Evolutionary conservation across 1,140 invertebrate species (phyloP).

Genomic region (Papilio polytes): DNA sequence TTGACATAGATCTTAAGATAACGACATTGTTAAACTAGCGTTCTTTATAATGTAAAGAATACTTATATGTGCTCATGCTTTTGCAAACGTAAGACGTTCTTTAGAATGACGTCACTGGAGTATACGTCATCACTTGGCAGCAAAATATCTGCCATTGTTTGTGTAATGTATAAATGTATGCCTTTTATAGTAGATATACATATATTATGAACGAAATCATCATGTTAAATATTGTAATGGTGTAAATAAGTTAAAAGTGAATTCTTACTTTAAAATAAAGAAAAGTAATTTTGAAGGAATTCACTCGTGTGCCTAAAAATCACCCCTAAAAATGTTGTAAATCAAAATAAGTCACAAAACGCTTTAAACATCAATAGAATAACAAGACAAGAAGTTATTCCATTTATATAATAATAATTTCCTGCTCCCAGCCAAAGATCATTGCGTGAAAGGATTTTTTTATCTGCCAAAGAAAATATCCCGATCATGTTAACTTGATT

Average conservation of each 20-base stretch:
- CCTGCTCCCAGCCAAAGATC: constrained; percentile 54
- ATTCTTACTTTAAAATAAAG: too few species aligned
- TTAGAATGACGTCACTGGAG: neutral
- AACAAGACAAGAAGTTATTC: constrained; percentile 12
- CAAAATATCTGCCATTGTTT: constrained; percentile 11
- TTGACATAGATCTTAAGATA: neutral
- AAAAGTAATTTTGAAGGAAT: neutral
- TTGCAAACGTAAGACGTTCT: neutral
- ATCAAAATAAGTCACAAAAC: constrained; percentile 10
- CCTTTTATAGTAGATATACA: neutral
- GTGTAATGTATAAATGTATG: neutral
- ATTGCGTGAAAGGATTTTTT: constrained; percentile 64
- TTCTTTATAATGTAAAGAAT: neutral
- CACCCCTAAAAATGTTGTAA: neutral
- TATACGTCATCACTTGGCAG: neutral
- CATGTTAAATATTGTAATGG: too few species aligned
- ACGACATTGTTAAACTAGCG: neutral
- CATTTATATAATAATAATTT: constrained; percentile 52
- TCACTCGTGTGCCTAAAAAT: neutral
- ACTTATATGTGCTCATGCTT: neutral
- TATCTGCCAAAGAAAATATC: constrained; percentile 62
- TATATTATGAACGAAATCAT: too few species aligned
- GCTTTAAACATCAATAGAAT: neutral
- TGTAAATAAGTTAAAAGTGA: too few species aligned
- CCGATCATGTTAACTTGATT: neutral